phyloP scores from a whole-genome alignment of 2,113 vertebrate genomes.

The Danionella cerebrum region DNA sequence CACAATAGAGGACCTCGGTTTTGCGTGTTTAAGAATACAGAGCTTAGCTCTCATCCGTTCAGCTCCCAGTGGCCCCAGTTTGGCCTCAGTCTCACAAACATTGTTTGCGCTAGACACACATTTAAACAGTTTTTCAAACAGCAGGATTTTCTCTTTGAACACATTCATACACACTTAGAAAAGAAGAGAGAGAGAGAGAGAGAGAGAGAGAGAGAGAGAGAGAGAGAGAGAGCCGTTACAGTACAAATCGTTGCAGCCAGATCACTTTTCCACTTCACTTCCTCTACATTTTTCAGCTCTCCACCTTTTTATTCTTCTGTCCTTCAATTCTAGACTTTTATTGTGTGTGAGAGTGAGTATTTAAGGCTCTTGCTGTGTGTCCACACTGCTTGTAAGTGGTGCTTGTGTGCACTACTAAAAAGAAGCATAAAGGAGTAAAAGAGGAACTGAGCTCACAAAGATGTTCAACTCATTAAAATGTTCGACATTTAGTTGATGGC shows the following conservation, averaged over 20 bases:
- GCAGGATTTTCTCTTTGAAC: not conserved
- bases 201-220: no score
- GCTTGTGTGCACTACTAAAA: not conserved
- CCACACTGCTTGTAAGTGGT: not conserved
- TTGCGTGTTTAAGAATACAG: not conserved
- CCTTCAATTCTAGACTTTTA: conserved; percentile 2
- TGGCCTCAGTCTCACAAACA: not conserved
- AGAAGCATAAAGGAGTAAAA: not conserved
- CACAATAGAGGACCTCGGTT: not conserved
- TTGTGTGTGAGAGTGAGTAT: not conserved
- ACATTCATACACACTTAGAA: no score
- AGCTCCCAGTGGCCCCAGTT: not conserved
- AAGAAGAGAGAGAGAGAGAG: not conserved
- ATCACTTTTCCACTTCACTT: conserved; percentile 4
- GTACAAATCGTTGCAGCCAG: conserved; percentile 12
- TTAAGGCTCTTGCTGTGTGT: not conserved
- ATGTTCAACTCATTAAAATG: no score
- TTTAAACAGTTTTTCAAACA: not conserved
- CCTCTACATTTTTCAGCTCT: not conserved
- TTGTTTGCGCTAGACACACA: conserved; percentile 4
- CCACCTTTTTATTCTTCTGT: not conserved
- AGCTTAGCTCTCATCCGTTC: not conserved
- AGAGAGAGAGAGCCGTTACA: no score
- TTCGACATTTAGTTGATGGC: no score
- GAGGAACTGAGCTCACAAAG: not conserved